Evolutionary conservation across 1,140 invertebrate species (phyloP).

Genomic region (Homalodisca vitripennis): DNA sequence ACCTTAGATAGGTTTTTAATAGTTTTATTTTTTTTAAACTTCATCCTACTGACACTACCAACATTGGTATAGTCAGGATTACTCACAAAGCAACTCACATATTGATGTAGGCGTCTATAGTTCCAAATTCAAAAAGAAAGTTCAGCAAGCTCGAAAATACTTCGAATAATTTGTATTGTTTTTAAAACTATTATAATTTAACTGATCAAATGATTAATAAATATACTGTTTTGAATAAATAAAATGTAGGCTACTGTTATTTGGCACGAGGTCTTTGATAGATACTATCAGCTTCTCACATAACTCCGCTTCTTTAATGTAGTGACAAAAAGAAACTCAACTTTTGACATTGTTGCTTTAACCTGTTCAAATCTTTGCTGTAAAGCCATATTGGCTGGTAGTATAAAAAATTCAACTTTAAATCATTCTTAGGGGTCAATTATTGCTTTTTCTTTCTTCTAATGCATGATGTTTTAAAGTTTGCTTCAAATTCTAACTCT

Average conservation of each 20-base stretch:
- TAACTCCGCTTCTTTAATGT: constrained; percentile 5
- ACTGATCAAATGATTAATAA: background rate
- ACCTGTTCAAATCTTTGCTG: background rate
- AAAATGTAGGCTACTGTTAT: background rate
- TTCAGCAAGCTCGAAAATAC: background rate
- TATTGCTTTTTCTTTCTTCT: too few species aligned
- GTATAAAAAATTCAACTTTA: too few species aligned
- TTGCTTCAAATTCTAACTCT: too few species aligned
- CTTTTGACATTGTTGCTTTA: background rate
- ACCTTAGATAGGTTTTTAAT: constrained; percentile 8
- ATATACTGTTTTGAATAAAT: constrained; percentile 4
- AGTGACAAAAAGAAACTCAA: constrained; percentile 1
- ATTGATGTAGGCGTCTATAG: constrained; percentile 5
- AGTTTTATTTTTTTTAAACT: background rate
- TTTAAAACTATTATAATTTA: background rate
- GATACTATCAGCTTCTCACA: constrained; percentile 16
- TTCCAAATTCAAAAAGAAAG: background rate
- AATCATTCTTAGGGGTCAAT: too few species aligned
- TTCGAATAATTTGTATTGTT: background rate
- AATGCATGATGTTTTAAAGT: too few species aligned
- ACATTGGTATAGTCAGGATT: constrained; percentile 5
- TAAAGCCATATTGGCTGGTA: background rate
- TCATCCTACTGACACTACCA: background rate
- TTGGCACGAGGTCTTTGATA: constrained; percentile 13
- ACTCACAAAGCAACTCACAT: constrained; percentile 1